Conservation (phyloP, 2,888 invertebrate species). For the Mythimna vitellina region DNA sequence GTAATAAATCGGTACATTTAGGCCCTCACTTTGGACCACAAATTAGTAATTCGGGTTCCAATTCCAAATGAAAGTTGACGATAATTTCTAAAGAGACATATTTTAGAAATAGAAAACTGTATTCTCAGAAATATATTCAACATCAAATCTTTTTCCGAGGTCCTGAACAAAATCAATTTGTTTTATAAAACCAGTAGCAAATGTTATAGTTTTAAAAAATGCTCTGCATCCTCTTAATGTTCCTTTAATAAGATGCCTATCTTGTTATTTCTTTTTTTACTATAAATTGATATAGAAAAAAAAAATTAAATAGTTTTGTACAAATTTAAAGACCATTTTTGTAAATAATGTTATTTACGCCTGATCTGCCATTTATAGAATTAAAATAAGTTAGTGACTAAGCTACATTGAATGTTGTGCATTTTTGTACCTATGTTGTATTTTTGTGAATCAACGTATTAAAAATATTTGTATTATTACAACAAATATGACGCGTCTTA, state of each 20-base stretch:
- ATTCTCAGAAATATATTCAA: neutral
- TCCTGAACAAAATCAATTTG: too few species aligned
- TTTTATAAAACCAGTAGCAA: neutral
- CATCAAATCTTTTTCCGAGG: too few species aligned
- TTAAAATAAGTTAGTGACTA: neutral
- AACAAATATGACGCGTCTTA: constrained; percentile 5
- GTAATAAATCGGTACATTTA: too few species aligned
- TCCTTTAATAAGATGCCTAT: neutral
- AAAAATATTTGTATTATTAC: constrained; percentile 7
- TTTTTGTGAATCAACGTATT: constrained; percentile 23
- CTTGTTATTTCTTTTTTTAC: neutral
- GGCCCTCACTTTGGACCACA: too few species aligned
- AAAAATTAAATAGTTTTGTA: neutral
- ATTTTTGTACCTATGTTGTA: constrained; percentile 42
- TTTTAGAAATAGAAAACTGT: too few species aligned
- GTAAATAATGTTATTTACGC: neutral
- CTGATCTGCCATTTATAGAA: constrained; percentile 8
- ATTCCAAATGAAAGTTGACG: too few species aligned
- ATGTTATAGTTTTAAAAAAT: neutral
- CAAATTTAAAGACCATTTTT: neutral
- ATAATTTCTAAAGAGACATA: too few species aligned
- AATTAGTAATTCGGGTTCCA: too few species aligned
- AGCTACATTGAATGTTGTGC: constrained; percentile 24
- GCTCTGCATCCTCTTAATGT: neutral
- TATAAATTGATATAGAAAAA: neutral